These are phyloP conservation scores for Protonemura montana DNA, from an alignment of 2,888 invertebrate genomes.

Conservation along the genomic window DNA sequence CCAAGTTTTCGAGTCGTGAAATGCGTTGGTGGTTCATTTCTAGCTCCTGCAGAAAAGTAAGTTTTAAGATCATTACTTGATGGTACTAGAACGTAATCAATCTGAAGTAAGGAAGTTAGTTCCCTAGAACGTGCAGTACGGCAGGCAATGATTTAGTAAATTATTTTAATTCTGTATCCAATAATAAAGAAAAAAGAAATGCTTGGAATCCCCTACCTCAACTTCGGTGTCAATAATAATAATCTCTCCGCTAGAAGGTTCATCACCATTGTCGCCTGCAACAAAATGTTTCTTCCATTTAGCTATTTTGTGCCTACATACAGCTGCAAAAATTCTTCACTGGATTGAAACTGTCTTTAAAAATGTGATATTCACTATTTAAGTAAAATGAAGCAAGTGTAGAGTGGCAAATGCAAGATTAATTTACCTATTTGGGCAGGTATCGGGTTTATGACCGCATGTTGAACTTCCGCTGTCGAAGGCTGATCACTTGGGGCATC, in stretches of 20 bases:
- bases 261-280: constrained; percentile 27
- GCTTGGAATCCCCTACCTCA: constrained; percentile 38
- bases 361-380: too few species aligned
- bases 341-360: too few species aligned
- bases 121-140: neutral
- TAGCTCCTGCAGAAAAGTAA: constrained; percentile 42
- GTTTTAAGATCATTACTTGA: neutral
- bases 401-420: too few species aligned
- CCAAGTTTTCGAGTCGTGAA: constrained; percentile 83
- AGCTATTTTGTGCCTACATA: too few species aligned
- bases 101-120: neutral
- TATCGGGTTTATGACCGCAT: neutral
- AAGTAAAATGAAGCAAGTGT: too few species aligned
- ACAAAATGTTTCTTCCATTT: neutral
- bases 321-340: too few species aligned
- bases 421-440: neutral
- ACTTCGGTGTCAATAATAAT: constrained; percentile 42
- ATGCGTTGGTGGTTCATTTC: constrained; percentile 88
- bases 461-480: neutral
- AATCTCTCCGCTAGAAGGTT: constrained; percentile 37
- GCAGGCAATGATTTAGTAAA: too few species aligned
- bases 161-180: too few species aligned
- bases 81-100: too few species aligned
- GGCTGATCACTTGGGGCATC: neutral
- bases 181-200: too few species aligned